A percentile compares a stretch with the other conserved stretches of the same genome.
phyloP scores from a whole-genome alignment of 2,888 invertebrate species.

The Opisthograptis luteolata region DNA sequence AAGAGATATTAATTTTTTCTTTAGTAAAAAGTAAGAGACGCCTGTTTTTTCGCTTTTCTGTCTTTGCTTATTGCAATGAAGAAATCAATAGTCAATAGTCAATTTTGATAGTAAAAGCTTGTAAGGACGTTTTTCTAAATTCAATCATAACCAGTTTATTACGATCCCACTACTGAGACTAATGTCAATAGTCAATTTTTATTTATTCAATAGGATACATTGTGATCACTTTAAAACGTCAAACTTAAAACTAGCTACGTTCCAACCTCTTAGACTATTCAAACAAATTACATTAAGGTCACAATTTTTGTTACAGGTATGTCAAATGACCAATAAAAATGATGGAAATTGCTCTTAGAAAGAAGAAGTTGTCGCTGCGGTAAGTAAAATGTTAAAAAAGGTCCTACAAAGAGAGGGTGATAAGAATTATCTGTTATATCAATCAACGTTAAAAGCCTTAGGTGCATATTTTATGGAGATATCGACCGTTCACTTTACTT shows the following conservation, averaged over 20 bases:
- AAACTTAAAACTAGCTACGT: no score
- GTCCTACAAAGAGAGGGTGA: not conserved
- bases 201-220: no score
- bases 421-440: constrained; percentile 13
- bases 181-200: no score
- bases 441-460: constrained; percentile 4
- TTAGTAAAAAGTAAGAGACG: not conserved
- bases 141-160: no score
- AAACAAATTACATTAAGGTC: not conserved
- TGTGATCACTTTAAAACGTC: no score
- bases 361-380: not conserved
- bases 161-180: no score
- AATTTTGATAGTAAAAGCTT: no score
- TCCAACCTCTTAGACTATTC: no score
- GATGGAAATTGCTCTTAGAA: not conserved
- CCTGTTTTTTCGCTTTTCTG: no score
- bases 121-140: no score
- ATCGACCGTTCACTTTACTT: constrained; percentile 3
- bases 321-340: not conserved
- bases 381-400: constrained; percentile 4
- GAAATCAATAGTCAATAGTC: no score
- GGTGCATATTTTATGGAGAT: not conserved
- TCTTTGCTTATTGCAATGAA: no score
- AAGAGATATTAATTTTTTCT: not conserved
- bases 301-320: constrained; percentile 1